A percentile compares a stretch with the other conserved stretches of the same genome.
Conservation (phyloP, 2,113 vertebrate species). For the Semnornis frantzii region DNA sequence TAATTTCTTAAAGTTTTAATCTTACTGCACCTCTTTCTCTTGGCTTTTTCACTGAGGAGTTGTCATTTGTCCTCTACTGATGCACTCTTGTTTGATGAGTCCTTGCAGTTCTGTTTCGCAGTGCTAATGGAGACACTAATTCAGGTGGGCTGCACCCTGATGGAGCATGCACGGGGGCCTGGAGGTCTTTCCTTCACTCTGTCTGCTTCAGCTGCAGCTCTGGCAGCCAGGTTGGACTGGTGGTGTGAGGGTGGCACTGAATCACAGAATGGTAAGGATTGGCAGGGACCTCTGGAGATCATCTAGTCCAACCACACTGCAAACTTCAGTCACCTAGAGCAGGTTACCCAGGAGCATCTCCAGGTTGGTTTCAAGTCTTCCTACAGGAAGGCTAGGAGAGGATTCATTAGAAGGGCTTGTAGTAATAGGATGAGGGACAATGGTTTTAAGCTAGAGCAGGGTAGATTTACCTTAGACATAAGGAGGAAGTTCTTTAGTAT, state of each 20-base stretch:
- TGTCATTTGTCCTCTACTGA: neutral
- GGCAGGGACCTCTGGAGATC: no score
- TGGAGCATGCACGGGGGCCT: rapidly evolving
- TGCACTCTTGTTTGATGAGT: rapidly evolving
- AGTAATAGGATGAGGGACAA: no score
- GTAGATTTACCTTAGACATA: no score
- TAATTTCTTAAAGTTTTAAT: neutral
- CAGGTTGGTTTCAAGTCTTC: no score
- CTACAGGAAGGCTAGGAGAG: no score
- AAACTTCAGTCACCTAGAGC: no score
- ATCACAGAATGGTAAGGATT: no score
- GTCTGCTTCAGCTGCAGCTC: neutral
- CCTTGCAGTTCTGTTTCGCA: neutral
- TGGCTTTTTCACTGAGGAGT: neutral
- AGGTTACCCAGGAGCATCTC: no score
- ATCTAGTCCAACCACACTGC: no score
- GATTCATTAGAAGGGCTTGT: no score
- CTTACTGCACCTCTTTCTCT: neutral
- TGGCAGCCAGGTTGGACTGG: neutral
- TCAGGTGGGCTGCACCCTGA: neutral
- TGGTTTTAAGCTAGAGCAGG: no score
- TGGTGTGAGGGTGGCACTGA: neutral
- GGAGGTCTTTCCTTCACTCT: neutral
- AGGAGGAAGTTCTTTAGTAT: no score
- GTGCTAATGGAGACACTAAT: neutral